Base-by-base conservation (phyloP, 2,797 vertebrate genomes). In the Linurgus olivaceus region DNA sequence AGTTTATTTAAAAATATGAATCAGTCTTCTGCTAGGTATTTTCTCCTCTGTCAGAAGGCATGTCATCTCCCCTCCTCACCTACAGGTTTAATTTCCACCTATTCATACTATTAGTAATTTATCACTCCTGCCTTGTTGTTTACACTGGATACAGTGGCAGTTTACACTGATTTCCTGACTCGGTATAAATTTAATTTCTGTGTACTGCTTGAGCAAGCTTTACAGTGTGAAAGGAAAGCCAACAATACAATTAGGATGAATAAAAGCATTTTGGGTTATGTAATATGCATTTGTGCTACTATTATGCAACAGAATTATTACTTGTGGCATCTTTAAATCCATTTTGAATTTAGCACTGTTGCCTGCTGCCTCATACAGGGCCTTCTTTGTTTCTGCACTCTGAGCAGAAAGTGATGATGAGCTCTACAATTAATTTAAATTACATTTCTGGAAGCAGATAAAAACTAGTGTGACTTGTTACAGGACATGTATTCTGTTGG, bases 341-440 rank as follows among this genome's bases (percentile, higher is more conserved):
- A 25, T 86, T 80, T 91, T 87, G 80, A 86, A 62, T 82, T 94
- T 86, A 90, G 86, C 58, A 81, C 52, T 55, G 67, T 88, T 86
- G 94, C 90, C 84, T 94, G 77, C 94, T 82, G 76, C 93, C 85
- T 87, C 62, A 57, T 66, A 97, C 95, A 96, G 90, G 80, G 82
- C 17, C 35, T 90, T 91, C 96, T 98, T 96, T 97, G 88, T 97
- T 93, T 90, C 42, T 45, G 5, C 42, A 57, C 74, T 94, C 48
- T 72, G 89, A 75, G 57, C 72, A 91, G 93, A 95, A 91, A 93
- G 72, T 89, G 94, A 89, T 88, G 86, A 96, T 96, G 96, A 95
- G 68, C 58, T 94, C 58, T 78, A 85, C 82, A 94, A 74, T 91
- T 84, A 96, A 90, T 75, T 95, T 90, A 82, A 95, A 95, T 93